These are phyloP conservation scores for Trypoxylus dichotomus DNA, from an alignment of 1,140 invertebrate genomes.

Conservation along the genomic window DNA sequence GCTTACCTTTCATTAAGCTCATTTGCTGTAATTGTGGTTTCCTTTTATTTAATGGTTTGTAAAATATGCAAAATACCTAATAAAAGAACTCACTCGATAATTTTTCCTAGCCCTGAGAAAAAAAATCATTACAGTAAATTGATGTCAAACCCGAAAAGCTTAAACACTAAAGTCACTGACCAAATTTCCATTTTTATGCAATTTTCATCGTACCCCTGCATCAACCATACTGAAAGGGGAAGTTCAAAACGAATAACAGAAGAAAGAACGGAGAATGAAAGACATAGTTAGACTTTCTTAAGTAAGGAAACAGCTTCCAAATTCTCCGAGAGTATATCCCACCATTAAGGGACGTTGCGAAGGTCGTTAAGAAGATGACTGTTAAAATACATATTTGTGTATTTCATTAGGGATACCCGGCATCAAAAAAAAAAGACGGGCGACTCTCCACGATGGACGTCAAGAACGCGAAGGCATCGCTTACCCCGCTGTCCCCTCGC, in stretches of 20 bases:
- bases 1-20: no score
- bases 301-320: neutral
- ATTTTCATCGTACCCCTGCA: no score
- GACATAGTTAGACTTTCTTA: neutral
- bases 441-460: neutral
- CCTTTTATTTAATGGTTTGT: no score
- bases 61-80: no score
- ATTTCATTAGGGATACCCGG: constrained; percentile 26
- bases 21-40: no score
- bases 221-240: no score
- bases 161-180: no score
- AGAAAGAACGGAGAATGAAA: neutral
- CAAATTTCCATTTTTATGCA: no score
- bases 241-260: neutral
- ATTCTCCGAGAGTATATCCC: neutral
- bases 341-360: constrained; percentile 22
- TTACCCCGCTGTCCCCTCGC: neutral
- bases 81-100: no score
- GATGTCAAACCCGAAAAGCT: no score
- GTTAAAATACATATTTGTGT: constrained; percentile 35
- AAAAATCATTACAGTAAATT: no score
- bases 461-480: constrained; percentile 6
- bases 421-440: neutral
- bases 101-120: no score
- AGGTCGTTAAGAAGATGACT: constrained; percentile 29